phyloP scores from a whole-genome alignment of 1,140 invertebrate genomes.

The Heliconius hewitsoni region DNA sequence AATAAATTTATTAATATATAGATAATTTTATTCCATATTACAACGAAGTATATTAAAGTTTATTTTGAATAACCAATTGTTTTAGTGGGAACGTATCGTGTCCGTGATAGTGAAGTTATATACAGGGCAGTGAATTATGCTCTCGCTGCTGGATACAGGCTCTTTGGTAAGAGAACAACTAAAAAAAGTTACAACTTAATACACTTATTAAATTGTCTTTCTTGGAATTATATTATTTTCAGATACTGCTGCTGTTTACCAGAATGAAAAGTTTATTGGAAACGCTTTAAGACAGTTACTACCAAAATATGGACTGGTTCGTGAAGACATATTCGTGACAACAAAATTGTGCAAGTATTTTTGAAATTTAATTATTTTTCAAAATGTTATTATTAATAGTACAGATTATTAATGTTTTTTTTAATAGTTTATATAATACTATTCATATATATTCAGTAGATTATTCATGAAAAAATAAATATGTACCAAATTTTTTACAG shows the following conservation, averaged over 20 bases:
- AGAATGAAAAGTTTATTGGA: slow-evolving; percentile 88
- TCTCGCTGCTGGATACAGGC: slow-evolving; percentile 82
- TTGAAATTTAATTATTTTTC: not conserved
- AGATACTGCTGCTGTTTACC: slow-evolving; percentile 90
- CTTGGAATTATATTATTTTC: slow-evolving; percentile 28
- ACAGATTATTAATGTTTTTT: no score
- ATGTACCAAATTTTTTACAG: slow-evolving; percentile 69
- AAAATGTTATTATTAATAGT: no score
- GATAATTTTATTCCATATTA: not conserved
- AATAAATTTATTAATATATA: not conserved
- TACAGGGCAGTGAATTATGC: slow-evolving; percentile 54
- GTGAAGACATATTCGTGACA: slow-evolving; percentile 90
- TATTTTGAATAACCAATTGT: slow-evolving; percentile 10
- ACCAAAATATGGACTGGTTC: slow-evolving; percentile 84
- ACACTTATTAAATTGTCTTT: not conserved
- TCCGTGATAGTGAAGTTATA: slow-evolving; percentile 43
- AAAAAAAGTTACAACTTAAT: not conserved
- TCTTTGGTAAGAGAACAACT: slow-evolving; percentile 80
- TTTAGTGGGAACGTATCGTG: slow-evolving; percentile 61
- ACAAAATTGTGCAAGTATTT: slow-evolving; percentile 86
- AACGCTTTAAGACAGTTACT: slow-evolving; percentile 83
- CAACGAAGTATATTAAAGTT: no score
- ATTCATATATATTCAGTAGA: no score
- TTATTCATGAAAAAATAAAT: no score
- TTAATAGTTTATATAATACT: no score